These are phyloP conservation scores for Lacanobia wlatinum DNA, from an alignment of 2,888 invertebrate genomes.

Conservation along the genomic window DNA sequence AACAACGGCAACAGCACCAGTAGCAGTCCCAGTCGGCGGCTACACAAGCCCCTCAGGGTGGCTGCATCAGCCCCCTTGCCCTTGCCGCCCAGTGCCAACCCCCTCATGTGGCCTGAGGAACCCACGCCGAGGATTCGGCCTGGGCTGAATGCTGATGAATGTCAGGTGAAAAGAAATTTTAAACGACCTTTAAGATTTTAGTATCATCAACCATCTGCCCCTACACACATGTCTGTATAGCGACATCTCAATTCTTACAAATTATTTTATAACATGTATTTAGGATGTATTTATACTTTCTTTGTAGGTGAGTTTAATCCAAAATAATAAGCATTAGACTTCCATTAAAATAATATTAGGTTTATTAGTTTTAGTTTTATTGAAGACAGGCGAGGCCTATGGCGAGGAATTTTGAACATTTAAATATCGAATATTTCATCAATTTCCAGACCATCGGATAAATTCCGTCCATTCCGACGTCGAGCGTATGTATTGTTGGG, in stretches of 20 bases:
- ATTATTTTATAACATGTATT: too few relatives aligned
- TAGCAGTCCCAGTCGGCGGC: slow-evolving; percentile 46
- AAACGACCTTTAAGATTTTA: too few relatives aligned
- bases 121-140: slow-evolving; percentile 78
- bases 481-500: background rate
- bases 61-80: slow-evolving; percentile 82
- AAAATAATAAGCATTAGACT: too few relatives aligned
- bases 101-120: slow-evolving; percentile 82
- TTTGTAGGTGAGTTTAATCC: too few relatives aligned
- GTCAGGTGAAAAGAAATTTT: slow-evolving; percentile 74
- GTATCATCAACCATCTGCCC: too few relatives aligned
- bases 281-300: too few relatives aligned
- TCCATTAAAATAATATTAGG: too few relatives aligned
- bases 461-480: slow-evolving; percentile 1
- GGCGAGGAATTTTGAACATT: slow-evolving; percentile 4
- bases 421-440: slow-evolving; percentile 7
- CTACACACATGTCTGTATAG: too few relatives aligned
- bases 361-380: too few relatives aligned
- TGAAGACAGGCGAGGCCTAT: too few relatives aligned
- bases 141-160: slow-evolving; percentile 81
- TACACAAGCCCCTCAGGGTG: slow-evolving; percentile 72
- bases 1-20: slow-evolving; percentile 45
- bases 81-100: slow-evolving; percentile 77
- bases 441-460: background rate
- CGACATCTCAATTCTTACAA: too few relatives aligned